Conservation (phyloP, 2,113 vertebrate species). For the Lamprotornis superbus region DNA sequence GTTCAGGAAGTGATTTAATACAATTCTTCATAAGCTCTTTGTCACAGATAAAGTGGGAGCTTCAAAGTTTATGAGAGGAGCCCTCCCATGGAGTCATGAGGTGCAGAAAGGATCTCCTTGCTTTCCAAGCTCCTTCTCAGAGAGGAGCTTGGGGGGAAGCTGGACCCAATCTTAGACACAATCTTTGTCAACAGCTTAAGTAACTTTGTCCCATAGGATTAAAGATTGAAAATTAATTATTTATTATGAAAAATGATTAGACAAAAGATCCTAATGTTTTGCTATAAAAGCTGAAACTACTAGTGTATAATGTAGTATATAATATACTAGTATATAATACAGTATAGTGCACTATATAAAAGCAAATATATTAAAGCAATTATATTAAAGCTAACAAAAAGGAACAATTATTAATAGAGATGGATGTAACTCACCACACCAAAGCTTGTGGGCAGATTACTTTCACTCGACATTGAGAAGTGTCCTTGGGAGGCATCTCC, state of each 20-base stretch:
- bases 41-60: not conserved
- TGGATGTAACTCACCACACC: not conserved
- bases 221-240: not conserved
- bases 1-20: not conserved
- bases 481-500: too few species aligned
- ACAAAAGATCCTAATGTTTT: not conserved
- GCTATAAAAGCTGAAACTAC: not conserved
- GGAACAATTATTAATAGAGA: not conserved
- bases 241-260: not conserved
- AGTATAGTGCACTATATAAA: not conserved
- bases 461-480: rapidly evolving
- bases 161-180: not conserved
- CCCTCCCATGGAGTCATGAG: not conserved
- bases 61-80: not conserved
- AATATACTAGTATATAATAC: not conserved
- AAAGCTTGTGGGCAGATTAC: not conserved
- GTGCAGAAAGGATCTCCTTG: not conserved
- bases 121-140: not conserved
- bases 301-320: not conserved
- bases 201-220: not conserved
- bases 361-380: not conserved
- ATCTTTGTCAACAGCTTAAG: not conserved
- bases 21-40: not conserved
- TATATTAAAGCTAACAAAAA: not conserved
- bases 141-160: not conserved